phyloP scores from a whole-genome alignment of 1,140 invertebrate genomes.

The Coboldia fuscipes region DNA sequence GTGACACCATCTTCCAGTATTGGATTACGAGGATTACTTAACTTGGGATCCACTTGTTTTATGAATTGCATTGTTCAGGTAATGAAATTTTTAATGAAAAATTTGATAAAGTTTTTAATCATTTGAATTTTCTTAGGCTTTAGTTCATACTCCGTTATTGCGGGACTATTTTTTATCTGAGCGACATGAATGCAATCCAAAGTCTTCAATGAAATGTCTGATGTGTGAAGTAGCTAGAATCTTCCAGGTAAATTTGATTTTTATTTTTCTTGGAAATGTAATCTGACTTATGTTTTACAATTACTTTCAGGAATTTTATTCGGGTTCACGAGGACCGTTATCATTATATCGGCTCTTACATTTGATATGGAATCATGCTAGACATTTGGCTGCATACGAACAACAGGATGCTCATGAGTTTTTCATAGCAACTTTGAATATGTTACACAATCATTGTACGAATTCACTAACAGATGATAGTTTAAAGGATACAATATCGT shows the following conservation, averaged over 20 bases:
- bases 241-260: conserved; percentile 32
- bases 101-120: not conserved
- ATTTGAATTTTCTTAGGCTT: conserved; percentile 27
- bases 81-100: not conserved
- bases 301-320: conserved; percentile 62
- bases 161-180: conserved; percentile 91
- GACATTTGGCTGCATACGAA: conserved; percentile 86
- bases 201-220: conserved; percentile 45
- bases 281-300: conserved; percentile 26
- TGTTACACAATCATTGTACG: conserved; percentile 46
- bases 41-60: conserved; percentile 96
- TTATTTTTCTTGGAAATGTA: conserved; percentile 38
- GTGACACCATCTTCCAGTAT: conserved; percentile 67
- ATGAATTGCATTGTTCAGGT: conserved; percentile 96
- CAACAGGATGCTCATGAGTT: conserved; percentile 99
- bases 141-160: conserved; percentile 86
- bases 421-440: conserved; percentile 85
- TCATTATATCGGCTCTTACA: conserved; percentile 75
- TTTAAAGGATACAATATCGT: not conserved
- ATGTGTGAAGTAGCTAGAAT: conserved; percentile 81
- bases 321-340: conserved; percentile 65
- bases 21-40: conserved; percentile 78
- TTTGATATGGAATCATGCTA: conserved; percentile 90
- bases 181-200: conserved; percentile 61
- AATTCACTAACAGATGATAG: conserved; percentile 14